Conservation (phyloP, 2,888 invertebrate genomes). For the Dugesia japonica region DNA sequence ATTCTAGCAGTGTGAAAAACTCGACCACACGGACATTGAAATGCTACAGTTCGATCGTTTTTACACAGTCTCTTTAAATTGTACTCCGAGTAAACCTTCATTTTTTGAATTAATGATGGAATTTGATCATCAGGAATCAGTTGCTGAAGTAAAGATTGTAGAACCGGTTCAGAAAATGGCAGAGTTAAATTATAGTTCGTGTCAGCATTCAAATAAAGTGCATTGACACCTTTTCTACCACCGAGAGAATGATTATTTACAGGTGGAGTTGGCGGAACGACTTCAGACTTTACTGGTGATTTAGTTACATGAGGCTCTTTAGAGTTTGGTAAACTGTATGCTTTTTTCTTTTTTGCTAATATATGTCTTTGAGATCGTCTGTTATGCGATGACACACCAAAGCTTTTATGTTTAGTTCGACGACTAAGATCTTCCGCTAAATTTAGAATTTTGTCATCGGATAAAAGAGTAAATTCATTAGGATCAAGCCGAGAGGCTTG, state of each 20-base stretch:
- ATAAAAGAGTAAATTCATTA: conserved; percentile 34
- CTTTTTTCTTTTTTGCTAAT: conserved; percentile 11
- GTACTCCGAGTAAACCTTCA: conserved; percentile 34
- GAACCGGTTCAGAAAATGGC: conserved; percentile 33
- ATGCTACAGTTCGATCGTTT: conserved; percentile 27
- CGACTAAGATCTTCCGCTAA: conserved; percentile 31
- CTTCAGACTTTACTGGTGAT: not conserved
- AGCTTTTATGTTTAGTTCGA: conserved; percentile 20
- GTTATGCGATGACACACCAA: not conserved
- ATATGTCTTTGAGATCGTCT: not conserved
- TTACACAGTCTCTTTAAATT: conserved; percentile 24
- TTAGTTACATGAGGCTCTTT: conserved; percentile 5
- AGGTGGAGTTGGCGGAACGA: not conserved
- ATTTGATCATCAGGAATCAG: conserved; percentile 20
- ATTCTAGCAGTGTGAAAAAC: conserved; percentile 31
- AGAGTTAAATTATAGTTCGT: conserved; percentile 12
- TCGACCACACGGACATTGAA: conserved; percentile 34
- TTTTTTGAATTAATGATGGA: conserved; percentile 32
- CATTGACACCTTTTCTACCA: conserved; percentile 25
- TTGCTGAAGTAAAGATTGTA: conserved; percentile 22
- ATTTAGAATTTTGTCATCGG: conserved; percentile 30
- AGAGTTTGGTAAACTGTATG: not conserved
- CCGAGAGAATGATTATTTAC: not conserved
- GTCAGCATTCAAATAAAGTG: conserved; percentile 20
- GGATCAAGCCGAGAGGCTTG: conserved; percentile 35